Base-by-base conservation (phyloP, 2,888 invertebrate species). In the Orchestes rusci region DNA sequence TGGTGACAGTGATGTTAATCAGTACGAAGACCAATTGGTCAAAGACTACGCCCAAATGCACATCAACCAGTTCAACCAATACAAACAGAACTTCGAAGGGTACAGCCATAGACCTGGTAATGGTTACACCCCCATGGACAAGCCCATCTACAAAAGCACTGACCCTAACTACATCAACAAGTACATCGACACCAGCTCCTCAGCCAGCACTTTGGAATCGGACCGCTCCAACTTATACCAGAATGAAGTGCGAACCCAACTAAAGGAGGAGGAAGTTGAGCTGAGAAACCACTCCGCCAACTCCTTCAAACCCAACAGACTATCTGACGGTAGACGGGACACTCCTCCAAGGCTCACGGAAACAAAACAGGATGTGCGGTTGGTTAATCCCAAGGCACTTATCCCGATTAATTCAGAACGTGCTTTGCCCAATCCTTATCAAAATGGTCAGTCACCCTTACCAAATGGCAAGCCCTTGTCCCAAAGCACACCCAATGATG, bases 361-460 rank as follows among this genome's bases (percentile, higher is more conserved):
- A 46, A 61, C 65, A 3, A 50, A 60, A 42, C 62, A 61, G 52
- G 63, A 62, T 34, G 55, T 67, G 3, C 59, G 61, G 38, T 50
- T 68, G 13, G 63, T 69, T 4, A 67, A 65, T 55, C 67, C 69
- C 1, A 68, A 66, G 57, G 67, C 67, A 17, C 47, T 63, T 28
- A 66, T 67, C 37, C 68, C 67, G 2, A 65, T 66, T 13, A 67
- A 62, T 53, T 62, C 67, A 0, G 66, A 66, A 53, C 55, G 68
- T 40, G 58, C 67, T 3, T 48, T 67, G 16, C 68, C 68, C 8
- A 67, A 67, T 56, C 67, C 67, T 0, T 67, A 65, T 48, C 65
- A 59, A 33, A 44, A 51, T 31, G 34, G 28, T 7, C 18, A n/a
- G n/a, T 41, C 41, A 7, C 31, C 34, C 4, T n/a, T 31, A n/a